Evolutionary conservation across 2,888 invertebrate species (phyloP).

Genomic region (Mimumesa dahlbomi): DNA sequence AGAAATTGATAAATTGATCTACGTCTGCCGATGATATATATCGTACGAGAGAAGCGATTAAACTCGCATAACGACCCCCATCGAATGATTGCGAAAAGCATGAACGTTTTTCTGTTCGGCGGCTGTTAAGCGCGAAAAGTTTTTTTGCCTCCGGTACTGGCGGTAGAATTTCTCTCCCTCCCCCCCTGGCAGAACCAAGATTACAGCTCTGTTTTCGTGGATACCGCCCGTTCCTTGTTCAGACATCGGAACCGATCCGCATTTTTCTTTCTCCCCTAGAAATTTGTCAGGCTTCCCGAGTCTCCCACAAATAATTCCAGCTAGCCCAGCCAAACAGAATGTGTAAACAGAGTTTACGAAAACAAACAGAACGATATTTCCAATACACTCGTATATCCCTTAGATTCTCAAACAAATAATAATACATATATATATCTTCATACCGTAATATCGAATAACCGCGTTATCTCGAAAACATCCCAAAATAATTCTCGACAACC

Average conservation of each 20-base stretch:
- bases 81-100: conserved; percentile 48
- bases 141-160: conserved; percentile 42
- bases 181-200: conserved; percentile 45
- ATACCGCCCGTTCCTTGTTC: conserved; percentile 39
- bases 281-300: conserved; percentile 55
- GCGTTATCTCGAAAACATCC: no score
- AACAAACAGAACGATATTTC: background rate
- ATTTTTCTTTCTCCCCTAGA: conserved; percentile 57
- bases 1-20: conserved; percentile 6
- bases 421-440: no score
- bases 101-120: conserved; percentile 17
- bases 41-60: conserved; percentile 3
- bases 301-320: conserved; percentile 39
- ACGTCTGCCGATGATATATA: conserved; percentile 9
- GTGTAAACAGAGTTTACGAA: conserved; percentile 5
- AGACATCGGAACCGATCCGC: conserved; percentile 61
- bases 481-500: no score
- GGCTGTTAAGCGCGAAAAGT: conserved; percentile 33
- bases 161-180: conserved; percentile 35
- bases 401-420: background rate
- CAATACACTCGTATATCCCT: no score
- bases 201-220: conserved; percentile 59
- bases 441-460: no score
- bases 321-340: conserved; percentile 5
- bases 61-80: conserved; percentile 22